These are phyloP conservation scores for Geotrupes spiniger DNA, from an alignment of 2,888 invertebrate species.

Conservation along the genomic window DNA sequence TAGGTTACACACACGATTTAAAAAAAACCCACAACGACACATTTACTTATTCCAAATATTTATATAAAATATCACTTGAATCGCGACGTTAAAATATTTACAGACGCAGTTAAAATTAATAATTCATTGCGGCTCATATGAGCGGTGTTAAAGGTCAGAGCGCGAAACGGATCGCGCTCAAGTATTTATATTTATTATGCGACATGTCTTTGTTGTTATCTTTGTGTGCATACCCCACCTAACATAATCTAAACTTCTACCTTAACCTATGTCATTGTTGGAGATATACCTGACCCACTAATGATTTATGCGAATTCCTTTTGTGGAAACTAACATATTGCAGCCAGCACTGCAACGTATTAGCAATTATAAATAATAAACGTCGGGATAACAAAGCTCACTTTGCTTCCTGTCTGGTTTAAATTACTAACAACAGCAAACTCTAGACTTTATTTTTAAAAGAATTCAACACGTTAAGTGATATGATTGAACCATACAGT, in stretches of 20 bases:
- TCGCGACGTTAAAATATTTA: no score
- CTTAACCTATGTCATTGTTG: constrained; percentile 14
- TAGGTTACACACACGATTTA: no score
- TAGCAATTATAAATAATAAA: constrained; percentile 1
- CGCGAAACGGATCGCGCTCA: neutral
- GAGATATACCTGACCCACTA: constrained; percentile 12
- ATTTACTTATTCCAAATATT: no score
- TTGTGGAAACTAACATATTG: constrained; percentile 5
- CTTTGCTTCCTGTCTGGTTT: no score
- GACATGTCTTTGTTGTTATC: constrained; percentile 7
- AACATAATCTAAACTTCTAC: constrained; percentile 5
- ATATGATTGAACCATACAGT: no score
- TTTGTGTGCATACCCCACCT: constrained; percentile 15
- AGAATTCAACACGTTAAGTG: no score
- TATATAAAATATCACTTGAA: no score
- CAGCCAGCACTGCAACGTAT: constrained; percentile 1
- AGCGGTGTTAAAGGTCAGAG: neutral
- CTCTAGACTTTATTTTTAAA: no score
- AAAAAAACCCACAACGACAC: no score
- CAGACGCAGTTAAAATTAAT: no score
- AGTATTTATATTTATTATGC: constrained; percentile 1
- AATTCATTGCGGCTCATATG: no score
- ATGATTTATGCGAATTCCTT: constrained; percentile 16
- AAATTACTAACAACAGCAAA: no score
- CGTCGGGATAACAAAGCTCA: neutral